These are phyloP conservation scores for Trematomus loennbergii DNA, from an alignment of 2,113 vertebrate species.

Conservation along the genomic window DNA sequence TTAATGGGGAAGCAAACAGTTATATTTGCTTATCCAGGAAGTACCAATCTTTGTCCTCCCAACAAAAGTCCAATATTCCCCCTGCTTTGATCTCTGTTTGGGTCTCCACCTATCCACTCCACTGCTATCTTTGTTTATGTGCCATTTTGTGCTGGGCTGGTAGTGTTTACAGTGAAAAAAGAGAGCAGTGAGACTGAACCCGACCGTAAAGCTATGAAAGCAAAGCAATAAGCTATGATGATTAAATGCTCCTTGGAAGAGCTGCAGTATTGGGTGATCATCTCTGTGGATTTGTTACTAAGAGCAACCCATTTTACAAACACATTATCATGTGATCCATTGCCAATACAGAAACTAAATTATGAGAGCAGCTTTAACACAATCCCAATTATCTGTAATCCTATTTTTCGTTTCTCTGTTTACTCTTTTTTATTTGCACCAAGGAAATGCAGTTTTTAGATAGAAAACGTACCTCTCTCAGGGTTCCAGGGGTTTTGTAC, in stretches of 20 bases:
- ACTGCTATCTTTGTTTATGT: neutral
- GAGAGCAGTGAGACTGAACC: neutral
- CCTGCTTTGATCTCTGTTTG: neutral
- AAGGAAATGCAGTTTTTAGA: neutral
- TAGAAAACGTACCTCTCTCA: slow-evolving; percentile 87
- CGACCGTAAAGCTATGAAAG: neutral
- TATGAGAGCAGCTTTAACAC: neutral
- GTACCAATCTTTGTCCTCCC: neutral
- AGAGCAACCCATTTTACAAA: neutral
- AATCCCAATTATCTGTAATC: too few species aligned
- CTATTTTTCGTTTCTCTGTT: neutral
- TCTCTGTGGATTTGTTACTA: neutral
- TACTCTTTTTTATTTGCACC: neutral
- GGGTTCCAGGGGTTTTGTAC: slow-evolving; percentile 87
- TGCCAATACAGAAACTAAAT: neutral
- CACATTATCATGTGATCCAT: neutral
- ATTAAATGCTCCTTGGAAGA: neutral
- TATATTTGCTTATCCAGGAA: neutral
- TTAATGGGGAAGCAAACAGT: neutral
- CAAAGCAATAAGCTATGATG: neutral
- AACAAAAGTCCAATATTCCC: neutral
- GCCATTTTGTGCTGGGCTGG: neutral
- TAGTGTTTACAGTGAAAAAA: neutral
- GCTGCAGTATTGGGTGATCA: neutral
- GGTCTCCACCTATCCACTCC: too few species aligned